Evolutionary conservation across 2,888 invertebrate species (phyloP).

Genomic region (Thymelicus lineola): DNA sequence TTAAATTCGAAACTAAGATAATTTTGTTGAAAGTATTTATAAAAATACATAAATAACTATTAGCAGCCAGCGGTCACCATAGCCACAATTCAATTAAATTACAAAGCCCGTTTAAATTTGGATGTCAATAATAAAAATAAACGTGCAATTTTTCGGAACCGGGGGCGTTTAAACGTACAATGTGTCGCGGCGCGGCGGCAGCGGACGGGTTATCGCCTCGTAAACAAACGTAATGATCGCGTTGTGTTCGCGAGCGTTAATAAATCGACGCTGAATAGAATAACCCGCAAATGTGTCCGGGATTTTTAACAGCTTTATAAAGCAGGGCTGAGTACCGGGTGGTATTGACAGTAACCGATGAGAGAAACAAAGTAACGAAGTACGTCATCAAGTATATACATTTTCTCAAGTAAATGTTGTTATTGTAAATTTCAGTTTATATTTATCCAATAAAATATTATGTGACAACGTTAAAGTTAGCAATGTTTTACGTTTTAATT

Average conservation of each 20-base stretch:
- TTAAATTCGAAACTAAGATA: too few species aligned
- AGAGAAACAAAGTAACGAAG: neutral
- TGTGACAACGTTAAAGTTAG: too few species aligned
- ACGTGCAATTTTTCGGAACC: conserved; percentile 12
- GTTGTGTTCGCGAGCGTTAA: conserved; percentile 39
- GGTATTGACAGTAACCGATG: conserved; percentile 1
- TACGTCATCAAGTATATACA: too few species aligned
- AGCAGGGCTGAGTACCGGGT: neutral
- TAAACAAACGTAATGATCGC: conserved; percentile 63
- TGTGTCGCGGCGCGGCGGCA: conserved; percentile 7
- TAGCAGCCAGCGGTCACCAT: neutral
- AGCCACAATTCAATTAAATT: conserved; percentile 25
- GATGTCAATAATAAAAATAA: conserved; percentile 21
- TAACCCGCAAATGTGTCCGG: conserved; percentile 43
- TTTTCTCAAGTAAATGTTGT: too few species aligned
- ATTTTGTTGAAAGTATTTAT: too few species aligned
- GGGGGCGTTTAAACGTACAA: conserved; percentile 16
- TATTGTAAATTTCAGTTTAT: too few species aligned
- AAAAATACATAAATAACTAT: neutral
- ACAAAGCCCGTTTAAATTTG: conserved; percentile 15
- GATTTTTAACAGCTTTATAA: conserved; percentile 36
- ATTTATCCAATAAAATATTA: too few species aligned
- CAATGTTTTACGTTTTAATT: too few species aligned
- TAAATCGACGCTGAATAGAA: conserved; percentile 46
- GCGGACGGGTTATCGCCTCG: conserved; percentile 59